Evolutionary conservation across 2,797 vertebrate genomes (phyloP), one percentile per base, ranked within the genome.

Genomic region (Sus cebifrons): DNA sequence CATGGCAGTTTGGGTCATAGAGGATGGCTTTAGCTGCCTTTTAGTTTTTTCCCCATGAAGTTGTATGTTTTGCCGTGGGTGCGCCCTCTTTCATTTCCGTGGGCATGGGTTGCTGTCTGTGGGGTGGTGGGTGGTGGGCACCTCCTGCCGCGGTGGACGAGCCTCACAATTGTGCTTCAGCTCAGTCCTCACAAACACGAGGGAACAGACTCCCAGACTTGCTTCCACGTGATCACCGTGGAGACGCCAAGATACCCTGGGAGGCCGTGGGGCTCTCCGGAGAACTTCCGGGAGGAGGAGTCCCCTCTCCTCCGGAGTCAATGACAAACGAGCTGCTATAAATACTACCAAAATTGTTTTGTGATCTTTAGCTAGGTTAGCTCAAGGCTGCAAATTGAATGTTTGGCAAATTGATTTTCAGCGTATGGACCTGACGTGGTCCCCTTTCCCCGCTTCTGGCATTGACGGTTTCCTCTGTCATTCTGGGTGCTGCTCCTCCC

Each of bases 221-320:
- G 17, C 68, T 73, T 62, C 58, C 5, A 1, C 1, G 6, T 44
- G 54, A 2, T 62, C 44, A 20, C 23, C 9, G 1, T 5, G 32
- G 58, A n/a, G 56, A 18, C 0, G 3, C 64, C 29, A 23, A 64
- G 23, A 3, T 25, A 44, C 40, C 27, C 68, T 0, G 40, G 18
- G 64, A 68, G 52, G 4, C 27, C 6, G 11, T 0, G 4, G 23
- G 54, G 12, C 32, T 52, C 81, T 83, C 85, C n/a, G 11, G n/a
- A 40, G 49, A n/a, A 17, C 6, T 1, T 5, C 5, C 0, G 0
- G 3, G 17, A 11, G 32, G 13, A 4, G 6, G 0, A 12, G 16
- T 5, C 2, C 18, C 23, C 7, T 17, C 29, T 6, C 7, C n/a
- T 0, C 44, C 44, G 44, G 36, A 32, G 44, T 62, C 4, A 1